Evolutionary conservation across 2,888 invertebrate species (phyloP).

Genomic region (Polymixis lichenea): DNA sequence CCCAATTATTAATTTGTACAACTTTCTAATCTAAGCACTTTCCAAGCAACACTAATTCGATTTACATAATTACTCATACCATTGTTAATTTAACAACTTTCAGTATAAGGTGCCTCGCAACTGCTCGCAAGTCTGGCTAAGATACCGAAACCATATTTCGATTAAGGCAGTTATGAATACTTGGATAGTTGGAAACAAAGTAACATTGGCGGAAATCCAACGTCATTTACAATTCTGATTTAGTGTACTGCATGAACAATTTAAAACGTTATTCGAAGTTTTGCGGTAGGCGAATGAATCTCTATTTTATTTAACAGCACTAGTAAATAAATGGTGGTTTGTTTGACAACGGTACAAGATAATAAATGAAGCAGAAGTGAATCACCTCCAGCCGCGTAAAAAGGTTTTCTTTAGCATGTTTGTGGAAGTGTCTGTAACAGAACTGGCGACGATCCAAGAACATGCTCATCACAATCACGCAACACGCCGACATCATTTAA

Average conservation of each 20-base stretch:
- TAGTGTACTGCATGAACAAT: conserved; percentile 82
- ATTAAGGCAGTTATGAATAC: conserved; percentile 79
- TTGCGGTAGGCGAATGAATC: conserved; percentile 63
- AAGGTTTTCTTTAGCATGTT: conserved; percentile 77
- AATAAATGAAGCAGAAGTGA: conserved; percentile 75
- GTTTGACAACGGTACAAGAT: conserved; percentile 73
- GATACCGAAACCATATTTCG: conserved; percentile 75
- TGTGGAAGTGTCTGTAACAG: conserved; percentile 75
- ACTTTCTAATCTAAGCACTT: conserved; percentile 63
- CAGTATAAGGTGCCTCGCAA: conserved; percentile 37
- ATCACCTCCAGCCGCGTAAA: conserved; percentile 73
- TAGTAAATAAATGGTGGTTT: conserved; percentile 69
- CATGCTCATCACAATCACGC: conserved; percentile 81
- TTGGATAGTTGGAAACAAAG: conserved; percentile 82
- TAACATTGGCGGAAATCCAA: conserved; percentile 87
- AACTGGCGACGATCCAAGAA: conserved; percentile 81
- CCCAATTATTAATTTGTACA: conserved; percentile 76
- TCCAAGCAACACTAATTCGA: conserved; percentile 55
- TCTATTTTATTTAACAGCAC: conserved; percentile 64
- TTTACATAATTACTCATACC: conserved; percentile 53
- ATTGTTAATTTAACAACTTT: conserved; percentile 43
- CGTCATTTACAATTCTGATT: conserved; percentile 85
- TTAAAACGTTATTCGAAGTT: conserved; percentile 77
- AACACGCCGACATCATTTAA: conserved; percentile 82
- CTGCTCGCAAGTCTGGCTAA: conserved; percentile 62